Base-by-base conservation (phyloP, 2,113 vertebrate species). In the Aptenodytes patagonicus region DNA sequence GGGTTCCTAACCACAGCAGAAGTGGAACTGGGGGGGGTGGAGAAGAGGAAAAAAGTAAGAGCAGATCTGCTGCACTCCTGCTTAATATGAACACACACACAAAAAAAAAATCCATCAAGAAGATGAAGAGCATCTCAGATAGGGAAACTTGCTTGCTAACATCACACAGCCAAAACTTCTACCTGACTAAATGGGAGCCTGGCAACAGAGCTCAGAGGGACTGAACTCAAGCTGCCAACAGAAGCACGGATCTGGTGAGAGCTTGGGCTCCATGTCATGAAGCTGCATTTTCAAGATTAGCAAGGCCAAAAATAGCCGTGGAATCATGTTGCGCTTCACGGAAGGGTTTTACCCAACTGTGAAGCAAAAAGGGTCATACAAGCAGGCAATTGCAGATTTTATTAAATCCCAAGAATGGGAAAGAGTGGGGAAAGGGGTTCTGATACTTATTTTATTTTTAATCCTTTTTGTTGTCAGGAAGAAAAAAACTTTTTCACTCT, bases 291-390 rank as follows among this genome's bases (percentile, higher is more conserved):
- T 87, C 85, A 65, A 93, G 78, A 94, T 94, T 68, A 95, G n/a
- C 36, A 69, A 57, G 83, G 71, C 81, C 87, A 78, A 95, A 97
- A 97, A 96, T 19, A 96, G 77, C n/a, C 62, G 57, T 54, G 15
- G 42, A 94, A 89, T 88, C 66, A 44, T 22, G 11, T 17, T 65
- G 21, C 16, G 3, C 36, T 83, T 89, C 65, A 85, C 5, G 2
- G 69, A 73, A 69, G 60, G 38, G 29, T 70, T 87, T 60, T 70
- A 42, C 42, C 46, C 42, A 84, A 46, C 46, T 31, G 14, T 12
- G 13, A 40, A 89, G 58, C 52, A 61, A 72, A 85, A 92, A 36
- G 46, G 19, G 58, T 72, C 38, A 62, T 17, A 28, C 8, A 68
- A 73, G 36, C 57, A 79, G 34, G 57, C 51, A 68, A 47, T 0